These are phyloP conservation scores for Collichthys lucidus DNA, from an alignment of 2,113 vertebrate species.

Conservation along the genomic window DNA sequence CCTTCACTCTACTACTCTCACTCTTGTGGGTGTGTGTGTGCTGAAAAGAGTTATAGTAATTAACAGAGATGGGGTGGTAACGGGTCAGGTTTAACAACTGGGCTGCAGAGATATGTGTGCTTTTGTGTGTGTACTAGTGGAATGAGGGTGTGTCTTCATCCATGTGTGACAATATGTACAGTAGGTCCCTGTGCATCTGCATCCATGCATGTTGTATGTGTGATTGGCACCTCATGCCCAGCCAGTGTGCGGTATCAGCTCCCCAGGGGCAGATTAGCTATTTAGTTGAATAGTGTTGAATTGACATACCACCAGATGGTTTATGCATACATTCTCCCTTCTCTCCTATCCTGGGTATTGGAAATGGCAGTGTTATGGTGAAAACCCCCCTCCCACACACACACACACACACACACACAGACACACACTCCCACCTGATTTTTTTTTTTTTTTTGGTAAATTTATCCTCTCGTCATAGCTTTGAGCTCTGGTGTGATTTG, in stretches of 20 bases:
- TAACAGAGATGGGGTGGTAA: slow-evolving; percentile 23
- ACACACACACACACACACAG: too few species aligned
- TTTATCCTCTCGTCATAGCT: slow-evolving; percentile 2
- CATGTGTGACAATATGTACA: slow-evolving; percentile 18
- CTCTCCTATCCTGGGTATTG: not conserved
- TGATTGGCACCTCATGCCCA: slow-evolving; percentile 50
- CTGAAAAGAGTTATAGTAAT: slow-evolving; percentile 25
- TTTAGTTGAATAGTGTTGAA: slow-evolving; percentile 55
- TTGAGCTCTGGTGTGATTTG: slow-evolving; percentile 30
- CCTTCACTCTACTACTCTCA: not conserved
- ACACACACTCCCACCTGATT: not conserved
- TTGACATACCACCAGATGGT: slow-evolving; percentile 67
- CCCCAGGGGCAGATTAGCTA: slow-evolving; percentile 63
- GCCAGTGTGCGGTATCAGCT: slow-evolving; percentile 18
- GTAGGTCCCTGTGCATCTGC: slow-evolving; percentile 15
- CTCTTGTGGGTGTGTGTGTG: not conserved
- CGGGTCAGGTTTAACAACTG: slow-evolving; percentile 36
- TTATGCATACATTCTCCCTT: slow-evolving; percentile 17
- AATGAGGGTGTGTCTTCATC: slow-evolving; percentile 16
- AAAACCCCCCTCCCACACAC: not conserved
- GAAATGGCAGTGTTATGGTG: not conserved
- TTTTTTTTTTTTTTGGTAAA: not conserved
- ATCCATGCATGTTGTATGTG: slow-evolving; percentile 16
- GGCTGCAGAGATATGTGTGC: slow-evolving; percentile 10
- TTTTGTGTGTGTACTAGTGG: not conserved